Percentiles rank a stretch among this genome's conserved stretches.
Conservation (phyloP, 2,888 invertebrate genomes). For the Monochamus alternatus region DNA sequence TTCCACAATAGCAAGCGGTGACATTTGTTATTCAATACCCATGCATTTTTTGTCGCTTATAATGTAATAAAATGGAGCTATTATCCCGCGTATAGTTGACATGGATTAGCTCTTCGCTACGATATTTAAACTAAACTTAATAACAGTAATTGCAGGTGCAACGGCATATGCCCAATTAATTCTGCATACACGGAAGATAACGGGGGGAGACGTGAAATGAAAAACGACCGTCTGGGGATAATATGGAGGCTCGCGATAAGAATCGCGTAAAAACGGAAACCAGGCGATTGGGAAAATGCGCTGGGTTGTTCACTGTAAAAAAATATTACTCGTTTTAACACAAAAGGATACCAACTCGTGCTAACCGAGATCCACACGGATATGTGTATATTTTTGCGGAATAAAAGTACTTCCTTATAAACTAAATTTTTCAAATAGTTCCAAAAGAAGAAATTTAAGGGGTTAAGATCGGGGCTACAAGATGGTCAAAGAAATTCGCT, state of each 20-base stretch:
- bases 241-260: conserved; percentile 36
- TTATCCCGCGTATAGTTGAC: not conserved
- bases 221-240: conserved; percentile 24
- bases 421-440: no score
- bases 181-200: conserved; percentile 40
- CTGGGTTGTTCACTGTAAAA: not conserved
- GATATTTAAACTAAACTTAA: conserved; percentile 27
- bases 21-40: no score
- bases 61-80: not conserved
- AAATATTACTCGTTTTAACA: no score
- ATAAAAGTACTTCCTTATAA: no score
- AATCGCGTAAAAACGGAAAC: conserved; percentile 36
- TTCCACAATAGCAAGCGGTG: no score
- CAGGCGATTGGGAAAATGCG: conserved; percentile 5
- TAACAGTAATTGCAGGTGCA: conserved; percentile 44
- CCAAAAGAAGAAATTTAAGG: no score
- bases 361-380: no score
- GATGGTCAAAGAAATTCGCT: no score
- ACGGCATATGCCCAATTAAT: conserved; percentile 39
- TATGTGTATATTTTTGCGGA: no score
- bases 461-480: no score
- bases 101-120: conserved; percentile 19
- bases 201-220: conserved; percentile 20
- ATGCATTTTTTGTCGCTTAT: not conserved
- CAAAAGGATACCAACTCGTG: no score